A percentile compares a stretch with the other conserved stretches of the same genome.
Evolutionary conservation across 30 jellyfish, hydroid and myxozoan species (phyloP).

Genomic region (Rhopilema esculentum): DNA sequence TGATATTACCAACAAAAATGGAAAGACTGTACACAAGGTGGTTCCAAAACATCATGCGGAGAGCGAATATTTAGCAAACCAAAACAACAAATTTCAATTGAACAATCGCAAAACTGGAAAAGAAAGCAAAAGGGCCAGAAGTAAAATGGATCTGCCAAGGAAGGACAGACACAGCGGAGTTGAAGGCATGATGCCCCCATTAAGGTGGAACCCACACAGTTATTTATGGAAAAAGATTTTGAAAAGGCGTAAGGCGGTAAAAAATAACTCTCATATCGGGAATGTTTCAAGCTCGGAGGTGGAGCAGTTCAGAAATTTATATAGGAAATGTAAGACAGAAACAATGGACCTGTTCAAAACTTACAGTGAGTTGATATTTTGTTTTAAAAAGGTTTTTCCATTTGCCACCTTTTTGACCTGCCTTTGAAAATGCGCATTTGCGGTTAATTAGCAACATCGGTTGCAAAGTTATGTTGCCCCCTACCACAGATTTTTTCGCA

Average conservation of each 20-base stretch:
- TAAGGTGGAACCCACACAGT: slow-evolving; percentile 48
- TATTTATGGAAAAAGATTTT: slow-evolving; percentile 35
- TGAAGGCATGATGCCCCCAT: slow-evolving; percentile 61
- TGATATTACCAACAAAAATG: not conserved
- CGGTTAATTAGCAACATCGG: too few species aligned
- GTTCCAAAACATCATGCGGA: not conserved
- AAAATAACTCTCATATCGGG: not conserved
- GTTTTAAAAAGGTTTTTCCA: too few species aligned
- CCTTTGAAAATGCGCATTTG: too few species aligned
- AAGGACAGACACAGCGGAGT: slow-evolving; percentile 5
- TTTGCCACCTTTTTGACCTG: too few species aligned
- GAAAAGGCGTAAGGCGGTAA: slow-evolving; percentile 25
- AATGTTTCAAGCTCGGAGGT: slow-evolving; percentile 19
- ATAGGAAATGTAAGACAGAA: slow-evolving; percentile 15
- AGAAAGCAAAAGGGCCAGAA: not conserved
- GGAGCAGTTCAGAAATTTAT: slow-evolving; percentile 9
- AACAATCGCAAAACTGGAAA: not conserved
- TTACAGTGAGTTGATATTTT: slow-evolving; percentile 39
- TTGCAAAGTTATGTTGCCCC: too few species aligned
- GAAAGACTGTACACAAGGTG: not conserved
- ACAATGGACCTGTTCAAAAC: slow-evolving; percentile 42
- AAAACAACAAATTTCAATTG: not conserved
- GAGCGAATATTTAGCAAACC: not conserved
- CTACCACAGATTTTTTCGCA: too few species aligned
- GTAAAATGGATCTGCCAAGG: not conserved